Conservation (phyloP, 2,888 invertebrate genomes). For the Linnaemya vulpina region DNA sequence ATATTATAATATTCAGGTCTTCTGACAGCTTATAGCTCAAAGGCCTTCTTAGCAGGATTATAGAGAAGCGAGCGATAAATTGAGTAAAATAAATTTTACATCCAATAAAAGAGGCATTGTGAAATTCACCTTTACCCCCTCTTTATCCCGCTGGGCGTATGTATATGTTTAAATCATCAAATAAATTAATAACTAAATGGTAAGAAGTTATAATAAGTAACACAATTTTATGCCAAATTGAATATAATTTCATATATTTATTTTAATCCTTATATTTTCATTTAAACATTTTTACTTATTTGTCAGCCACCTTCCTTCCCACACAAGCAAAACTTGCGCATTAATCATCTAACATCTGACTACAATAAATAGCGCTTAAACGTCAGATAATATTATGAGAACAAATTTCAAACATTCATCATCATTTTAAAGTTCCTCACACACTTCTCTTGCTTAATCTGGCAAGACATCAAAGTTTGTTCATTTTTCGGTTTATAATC, state of each 20-base stretch:
- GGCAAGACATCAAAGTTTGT: slow-evolving; percentile 62
- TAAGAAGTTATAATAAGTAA: too few species aligned
- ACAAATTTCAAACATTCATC: slow-evolving; percentile 57
- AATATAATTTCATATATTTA: neutral
- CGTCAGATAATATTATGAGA: slow-evolving; percentile 36
- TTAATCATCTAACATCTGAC: slow-evolving; percentile 33
- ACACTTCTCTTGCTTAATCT: slow-evolving; percentile 59
- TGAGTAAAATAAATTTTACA: too few species aligned
- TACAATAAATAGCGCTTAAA: slow-evolving; percentile 35
- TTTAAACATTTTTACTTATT: neutral
- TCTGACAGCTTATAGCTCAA: too few species aligned
- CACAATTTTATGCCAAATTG: neutral
- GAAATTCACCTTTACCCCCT: too few species aligned
- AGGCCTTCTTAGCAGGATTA: too few species aligned
- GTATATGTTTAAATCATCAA: too few species aligned
- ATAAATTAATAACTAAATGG: too few species aligned
- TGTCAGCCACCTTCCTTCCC: neutral
- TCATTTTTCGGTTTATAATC: slow-evolving; percentile 73
- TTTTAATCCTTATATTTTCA: neutral
- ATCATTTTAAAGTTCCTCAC: slow-evolving; percentile 47
- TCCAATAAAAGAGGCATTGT: too few species aligned
- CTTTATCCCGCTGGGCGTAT: too few species aligned
- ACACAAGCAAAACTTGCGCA: neutral
- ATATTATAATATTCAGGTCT: too few species aligned
- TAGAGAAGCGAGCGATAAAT: too few species aligned